Conservation (phyloP, 2,888 invertebrate species). For the Sinohyriopsis cumingii region DNA sequence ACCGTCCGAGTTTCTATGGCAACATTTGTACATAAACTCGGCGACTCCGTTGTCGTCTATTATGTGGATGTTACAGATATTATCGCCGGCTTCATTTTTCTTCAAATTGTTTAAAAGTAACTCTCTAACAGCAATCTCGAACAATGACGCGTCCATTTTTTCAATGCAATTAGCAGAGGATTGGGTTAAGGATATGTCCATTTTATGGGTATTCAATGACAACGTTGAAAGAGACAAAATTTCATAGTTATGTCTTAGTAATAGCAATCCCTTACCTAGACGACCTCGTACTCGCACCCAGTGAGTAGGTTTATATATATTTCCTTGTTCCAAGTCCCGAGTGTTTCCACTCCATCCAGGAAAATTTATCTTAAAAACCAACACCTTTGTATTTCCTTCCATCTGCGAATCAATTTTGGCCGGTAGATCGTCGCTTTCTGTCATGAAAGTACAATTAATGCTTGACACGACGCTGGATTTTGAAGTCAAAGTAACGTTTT, state of each 20-base stretch:
- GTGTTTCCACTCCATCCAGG: slow-evolving; percentile 8
- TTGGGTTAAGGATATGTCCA: slow-evolving; percentile 48
- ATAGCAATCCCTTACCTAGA: slow-evolving; percentile 58
- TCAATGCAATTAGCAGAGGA: slow-evolving; percentile 49
- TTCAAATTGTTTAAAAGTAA: slow-evolving; percentile 53
- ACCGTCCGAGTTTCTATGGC: slow-evolving; percentile 10
- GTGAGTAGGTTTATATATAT: slow-evolving; percentile 30
- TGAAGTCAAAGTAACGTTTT: too few species aligned
- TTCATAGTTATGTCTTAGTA: slow-evolving; percentile 59
- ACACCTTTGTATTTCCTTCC: slow-evolving; percentile 24
- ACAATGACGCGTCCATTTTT: slow-evolving; percentile 16
- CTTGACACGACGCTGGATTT: too few species aligned
- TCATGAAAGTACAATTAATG: slow-evolving; percentile 11
- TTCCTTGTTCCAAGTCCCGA: slow-evolving; percentile 7
- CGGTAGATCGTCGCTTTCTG: slow-evolving; percentile 11
- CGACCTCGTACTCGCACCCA: slow-evolving; percentile 53
- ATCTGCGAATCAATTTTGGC: slow-evolving; percentile 17
- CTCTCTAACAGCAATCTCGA: slow-evolving; percentile 28
- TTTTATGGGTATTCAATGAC: slow-evolving; percentile 46
- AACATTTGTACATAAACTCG: slow-evolving; percentile 25
- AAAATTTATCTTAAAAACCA: slow-evolving; percentile 27
- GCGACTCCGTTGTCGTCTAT: slow-evolving; percentile 17
- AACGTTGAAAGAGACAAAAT: slow-evolving; percentile 54
- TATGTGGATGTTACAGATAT: slow-evolving; percentile 45
- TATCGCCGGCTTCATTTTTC: slow-evolving; percentile 26